Evolutionary conservation across 2,797 vertebrate genomes (phyloP).

Genomic region (Diplodus sargus): DNA sequence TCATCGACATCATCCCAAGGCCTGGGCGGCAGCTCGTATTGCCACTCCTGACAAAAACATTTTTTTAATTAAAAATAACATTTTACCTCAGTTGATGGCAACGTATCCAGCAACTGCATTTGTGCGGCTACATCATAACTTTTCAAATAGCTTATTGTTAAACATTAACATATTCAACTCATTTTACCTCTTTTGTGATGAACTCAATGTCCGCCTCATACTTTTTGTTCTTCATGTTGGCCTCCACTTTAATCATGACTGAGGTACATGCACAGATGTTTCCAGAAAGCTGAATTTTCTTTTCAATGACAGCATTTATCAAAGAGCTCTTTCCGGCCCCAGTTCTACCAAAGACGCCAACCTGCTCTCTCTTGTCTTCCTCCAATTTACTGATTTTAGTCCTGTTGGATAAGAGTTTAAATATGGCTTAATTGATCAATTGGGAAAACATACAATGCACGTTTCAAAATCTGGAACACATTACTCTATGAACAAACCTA

Average conservation of each 20-base stretch:
- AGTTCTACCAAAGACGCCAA: constrained; percentile 81
- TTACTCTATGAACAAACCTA: no score
- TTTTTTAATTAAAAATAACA: no score
- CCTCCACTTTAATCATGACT: constrained; percentile 76
- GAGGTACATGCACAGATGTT: constrained; percentile 66
- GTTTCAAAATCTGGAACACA: no score
- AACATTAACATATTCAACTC: no score
- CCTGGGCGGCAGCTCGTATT: constrained; percentile 39
- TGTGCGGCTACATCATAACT: no score
- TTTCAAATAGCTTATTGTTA: no score
- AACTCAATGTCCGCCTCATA: constrained; percentile 68
- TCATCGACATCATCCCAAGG: neutral
- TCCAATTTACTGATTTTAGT: constrained; percentile 36
- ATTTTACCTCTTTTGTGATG: constrained; percentile 62
- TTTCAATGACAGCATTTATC: constrained; percentile 79
- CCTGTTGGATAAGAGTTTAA: no score
- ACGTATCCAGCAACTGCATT: no score
- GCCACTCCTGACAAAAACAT: constrained; percentile 60
- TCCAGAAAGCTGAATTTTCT: constrained; percentile 73
- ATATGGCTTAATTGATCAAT: no score
- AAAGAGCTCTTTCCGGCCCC: constrained; percentile 83
- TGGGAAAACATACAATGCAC: no score
- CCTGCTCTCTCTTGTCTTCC: constrained; percentile 58
- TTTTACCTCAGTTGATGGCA: no score
- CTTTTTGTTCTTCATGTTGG: neutral